Conservation (phyloP, 2,888 invertebrate genomes). For the Apomyelois bistriatella region DNA sequence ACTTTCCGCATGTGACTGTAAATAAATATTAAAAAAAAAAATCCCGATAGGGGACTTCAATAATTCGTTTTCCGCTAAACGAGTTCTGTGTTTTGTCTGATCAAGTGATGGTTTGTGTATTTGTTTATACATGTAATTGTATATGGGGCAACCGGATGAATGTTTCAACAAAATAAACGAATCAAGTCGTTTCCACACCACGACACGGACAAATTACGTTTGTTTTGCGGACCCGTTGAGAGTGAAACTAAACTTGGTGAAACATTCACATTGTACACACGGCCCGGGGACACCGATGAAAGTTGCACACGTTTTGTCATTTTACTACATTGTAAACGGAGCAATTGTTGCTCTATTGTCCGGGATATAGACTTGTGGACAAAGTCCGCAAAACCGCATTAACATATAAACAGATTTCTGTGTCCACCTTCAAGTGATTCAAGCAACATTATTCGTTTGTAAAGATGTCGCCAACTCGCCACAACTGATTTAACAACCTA, state of each 20-base stretch:
- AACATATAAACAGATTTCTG: not conserved
- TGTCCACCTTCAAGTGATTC: too few species aligned
- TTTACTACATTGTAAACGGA: conserved; percentile 30
- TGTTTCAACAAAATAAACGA: not conserved
- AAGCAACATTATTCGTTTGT: too few species aligned
- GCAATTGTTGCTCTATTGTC: conserved; percentile 24
- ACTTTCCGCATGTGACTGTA: too few species aligned
- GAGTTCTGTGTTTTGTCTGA: not conserved
- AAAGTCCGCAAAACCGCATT: not conserved
- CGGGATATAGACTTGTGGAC: not conserved
- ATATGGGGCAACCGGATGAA: not conserved
- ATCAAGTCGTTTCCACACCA: conserved; percentile 5
- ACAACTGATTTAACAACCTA: too few species aligned
- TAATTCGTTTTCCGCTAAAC: not conserved
- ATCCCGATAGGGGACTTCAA: too few species aligned
- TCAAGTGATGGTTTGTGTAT: not conserved
- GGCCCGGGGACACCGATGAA: conserved; percentile 20
- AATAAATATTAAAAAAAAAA: too few species aligned
- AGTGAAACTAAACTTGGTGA: conserved; percentile 20
- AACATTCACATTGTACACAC: conserved; percentile 22
- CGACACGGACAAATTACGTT: conserved; percentile 21
- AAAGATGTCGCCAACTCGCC: too few species aligned
- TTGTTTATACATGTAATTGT: not conserved
- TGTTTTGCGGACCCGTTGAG: conserved; percentile 20
- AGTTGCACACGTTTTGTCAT: conserved; percentile 26